Conservation (phyloP, 2,113 vertebrate genomes). For the Odobenus rosmarus region DNA sequence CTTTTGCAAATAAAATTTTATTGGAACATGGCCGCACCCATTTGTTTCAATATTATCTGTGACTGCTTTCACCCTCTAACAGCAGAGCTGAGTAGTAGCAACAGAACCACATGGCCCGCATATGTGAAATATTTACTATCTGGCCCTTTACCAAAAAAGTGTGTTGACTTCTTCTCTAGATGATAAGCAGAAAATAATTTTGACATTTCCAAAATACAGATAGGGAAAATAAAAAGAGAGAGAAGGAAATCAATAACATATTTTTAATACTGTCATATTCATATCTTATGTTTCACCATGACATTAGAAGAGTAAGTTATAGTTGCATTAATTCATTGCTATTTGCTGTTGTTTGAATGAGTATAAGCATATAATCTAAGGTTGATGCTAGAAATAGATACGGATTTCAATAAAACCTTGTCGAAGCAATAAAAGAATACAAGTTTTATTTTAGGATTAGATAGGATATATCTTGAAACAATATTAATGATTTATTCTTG, state of each 20-base stretch:
- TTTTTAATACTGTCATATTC: not conserved
- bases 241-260: not conserved
- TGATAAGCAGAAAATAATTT: not conserved
- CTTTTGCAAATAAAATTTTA: conserved; percentile 11
- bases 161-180: not conserved
- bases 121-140: not conserved
- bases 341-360: not conserved
- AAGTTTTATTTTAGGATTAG: not conserved
- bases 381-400: not conserved
- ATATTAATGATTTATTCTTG: not conserved
- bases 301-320: not conserved
- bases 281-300: not conserved
- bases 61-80: not conserved
- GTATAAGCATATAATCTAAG: not conserved
- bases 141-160: not conserved
- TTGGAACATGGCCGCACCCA: not conserved
- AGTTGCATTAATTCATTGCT: not conserved
- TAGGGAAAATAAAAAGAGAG: conserved; percentile 1
- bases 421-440: not conserved
- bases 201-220: not conserved
- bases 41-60: not conserved
- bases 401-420: not conserved
- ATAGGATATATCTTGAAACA: not conserved
- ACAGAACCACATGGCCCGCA: not conserved
- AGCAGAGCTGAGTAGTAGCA: not conserved